These are phyloP conservation scores for Dreissena rostriformis DNA, from an alignment of 1,140 invertebrate genomes.

Conservation along the genomic window DNA sequence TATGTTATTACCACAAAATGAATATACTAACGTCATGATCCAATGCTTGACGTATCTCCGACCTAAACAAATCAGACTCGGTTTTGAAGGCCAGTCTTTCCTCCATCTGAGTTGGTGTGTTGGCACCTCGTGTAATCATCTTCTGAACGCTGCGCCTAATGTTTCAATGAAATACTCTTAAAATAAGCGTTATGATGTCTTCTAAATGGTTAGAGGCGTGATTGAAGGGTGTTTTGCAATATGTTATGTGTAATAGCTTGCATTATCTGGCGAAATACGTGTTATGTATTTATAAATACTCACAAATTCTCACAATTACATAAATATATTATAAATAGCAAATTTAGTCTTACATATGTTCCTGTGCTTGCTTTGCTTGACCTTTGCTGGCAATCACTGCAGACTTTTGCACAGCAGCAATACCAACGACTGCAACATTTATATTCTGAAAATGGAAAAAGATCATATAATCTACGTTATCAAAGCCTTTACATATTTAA, in stretches of 20 bases:
- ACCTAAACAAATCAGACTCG: conserved; percentile 24
- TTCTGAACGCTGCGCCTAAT: conserved; percentile 41
- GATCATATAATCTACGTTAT: not conserved
- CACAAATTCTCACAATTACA: not conserved
- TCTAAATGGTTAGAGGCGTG: not conserved
- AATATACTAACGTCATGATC: conserved; percentile 35
- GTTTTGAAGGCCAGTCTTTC: conserved; percentile 36
- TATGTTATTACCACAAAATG: not conserved
- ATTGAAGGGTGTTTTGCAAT: too few relatives aligned
- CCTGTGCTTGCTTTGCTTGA: conserved; percentile 52
- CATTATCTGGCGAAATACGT: too few relatives aligned
- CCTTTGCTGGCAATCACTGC: conserved; percentile 59
- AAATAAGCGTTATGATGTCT: not conserved
- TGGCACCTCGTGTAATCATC: conserved; percentile 40
- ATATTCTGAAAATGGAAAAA: conserved; percentile 52
- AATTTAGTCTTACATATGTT: conserved; percentile 53
- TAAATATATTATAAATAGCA: not conserved
- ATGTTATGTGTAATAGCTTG: too few relatives aligned
- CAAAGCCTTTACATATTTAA: not conserved
- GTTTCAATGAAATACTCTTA: not conserved
- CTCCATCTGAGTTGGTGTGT: conserved; percentile 34
- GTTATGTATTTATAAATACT: not conserved
- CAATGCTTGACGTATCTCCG: conserved; percentile 27
- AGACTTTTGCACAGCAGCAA: conserved; percentile 62
- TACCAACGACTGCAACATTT: conserved; percentile 66